Base-by-base conservation (phyloP, 2,888 invertebrate genomes). In the Tachystola acroxantha region DNA sequence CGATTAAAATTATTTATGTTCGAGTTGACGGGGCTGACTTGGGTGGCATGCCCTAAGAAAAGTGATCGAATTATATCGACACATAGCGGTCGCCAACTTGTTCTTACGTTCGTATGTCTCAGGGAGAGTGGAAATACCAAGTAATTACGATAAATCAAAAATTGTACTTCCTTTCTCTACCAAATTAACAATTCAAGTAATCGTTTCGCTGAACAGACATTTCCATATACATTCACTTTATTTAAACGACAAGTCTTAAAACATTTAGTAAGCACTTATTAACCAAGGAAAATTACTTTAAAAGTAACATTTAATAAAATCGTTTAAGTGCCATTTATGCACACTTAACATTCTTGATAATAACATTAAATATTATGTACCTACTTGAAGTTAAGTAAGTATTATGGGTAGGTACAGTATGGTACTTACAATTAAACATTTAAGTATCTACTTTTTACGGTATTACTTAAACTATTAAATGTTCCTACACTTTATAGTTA, bases 111-210 rank as follows among this genome's bases (percentile, higher is more conserved):
- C 45, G 40, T 19, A 40, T 40, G 16, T 44, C 34, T 26, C 31
- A 36, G 33, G 26, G 43, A 43, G 46, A 45, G 39, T 20, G 14
- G 43, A 46, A 40, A n/a, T 1, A n/a, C 2, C 39, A 29, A 12
- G 41, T 34, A 37, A 39, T 43, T 39, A 42, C 36, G 13, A 31
- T 36, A 32, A 34, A 30, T 35, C n/a, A 32, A 33, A 43, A 43
- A 32, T 34, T 43, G 35, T 39, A 42, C 42, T 43, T 50, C 16
- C 29, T 46, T 46, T 43, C 43, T 40, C 36, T 28, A 45, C 38
- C 43, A 41, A 43, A 41, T 44, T 40, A 36, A 39, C 45, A 40
- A 48, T 51, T 53, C 39, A 49, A 46, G 45, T 56, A 50, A 57
- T 45, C 45, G 49, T 49, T 55, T 47, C 45, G 39, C 37, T 40